A percentile compares a stretch with the other conserved stretches of the same genome.
Conservation (phyloP, 2,797 vertebrate species). For the Clangula hyemalis region DNA sequence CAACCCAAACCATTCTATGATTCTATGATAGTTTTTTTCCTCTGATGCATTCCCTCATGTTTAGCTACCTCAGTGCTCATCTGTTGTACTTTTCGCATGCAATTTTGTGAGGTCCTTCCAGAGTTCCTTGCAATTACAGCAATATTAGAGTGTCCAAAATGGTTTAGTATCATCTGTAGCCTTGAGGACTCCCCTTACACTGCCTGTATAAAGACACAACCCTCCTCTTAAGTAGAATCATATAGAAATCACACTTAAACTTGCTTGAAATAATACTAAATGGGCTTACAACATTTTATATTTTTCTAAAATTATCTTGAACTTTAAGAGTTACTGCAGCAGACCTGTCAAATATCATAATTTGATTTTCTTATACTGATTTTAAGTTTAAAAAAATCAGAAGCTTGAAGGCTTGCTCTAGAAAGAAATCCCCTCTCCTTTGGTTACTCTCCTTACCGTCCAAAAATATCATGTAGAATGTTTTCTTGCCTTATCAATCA, state of each 20-base stretch:
- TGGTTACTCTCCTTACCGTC: neutral
- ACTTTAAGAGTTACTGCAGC: neutral
- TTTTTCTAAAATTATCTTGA: slow-evolving; percentile 5
- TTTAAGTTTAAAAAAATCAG: neutral
- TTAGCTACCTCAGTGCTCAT: neutral
- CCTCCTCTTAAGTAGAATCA: neutral
- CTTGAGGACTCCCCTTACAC: neutral
- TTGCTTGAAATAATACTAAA: neutral
- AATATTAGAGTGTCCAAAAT: neutral
- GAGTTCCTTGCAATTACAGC: neutral
- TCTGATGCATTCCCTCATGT: neutral
- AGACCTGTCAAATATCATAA: neutral
- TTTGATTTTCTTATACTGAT: neutral
- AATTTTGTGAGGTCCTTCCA: neutral
- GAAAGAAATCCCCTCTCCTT: slow-evolving; percentile 32
- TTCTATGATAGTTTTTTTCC: neutral
- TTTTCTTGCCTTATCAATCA: slow-evolving; percentile 25
- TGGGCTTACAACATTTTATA: neutral
- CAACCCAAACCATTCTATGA: neutral
- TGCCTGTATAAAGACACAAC: neutral
- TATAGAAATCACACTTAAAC: neutral
- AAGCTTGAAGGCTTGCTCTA: neutral
- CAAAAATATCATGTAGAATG: neutral
- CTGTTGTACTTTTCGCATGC: neutral
- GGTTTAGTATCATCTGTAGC: neutral